These are phyloP conservation scores for Drosophila albomicans DNA, from an alignment of 1,140 invertebrate genomes.

Conservation along the genomic window DNA sequence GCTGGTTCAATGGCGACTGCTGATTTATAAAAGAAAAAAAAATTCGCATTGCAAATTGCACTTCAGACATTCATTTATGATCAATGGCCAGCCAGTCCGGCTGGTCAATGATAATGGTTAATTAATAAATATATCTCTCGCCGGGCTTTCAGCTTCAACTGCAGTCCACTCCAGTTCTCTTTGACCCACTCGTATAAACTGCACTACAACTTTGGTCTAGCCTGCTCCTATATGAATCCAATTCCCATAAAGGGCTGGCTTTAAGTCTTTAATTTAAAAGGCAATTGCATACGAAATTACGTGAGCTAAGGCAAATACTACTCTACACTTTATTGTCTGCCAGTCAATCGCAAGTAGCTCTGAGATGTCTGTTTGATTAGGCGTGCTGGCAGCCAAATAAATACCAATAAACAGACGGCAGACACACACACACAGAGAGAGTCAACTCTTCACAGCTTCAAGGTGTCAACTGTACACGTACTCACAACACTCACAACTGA, in stretches of 20 bases:
- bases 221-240: no score
- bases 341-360: slow-evolving; percentile 42
- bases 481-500: slow-evolving; percentile 62
- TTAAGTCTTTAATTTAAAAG: neutral
- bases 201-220: no score
- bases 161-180: neutral
- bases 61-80: slow-evolving; percentile 78
- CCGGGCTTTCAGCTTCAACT: neutral
- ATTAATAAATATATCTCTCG: slow-evolving; percentile 79
- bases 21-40: slow-evolving; percentile 50
- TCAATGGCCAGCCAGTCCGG: slow-evolving; percentile 41
- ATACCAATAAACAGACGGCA: slow-evolving; percentile 70
- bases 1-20: slow-evolving; percentile 50
- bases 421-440: slow-evolving; percentile 8
- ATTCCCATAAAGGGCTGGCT: neutral
- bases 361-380: slow-evolving; percentile 69
- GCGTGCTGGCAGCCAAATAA: slow-evolving; percentile 75
- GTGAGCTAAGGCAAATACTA: neutral
- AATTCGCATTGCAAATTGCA: slow-evolving; percentile 74
- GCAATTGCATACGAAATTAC: slow-evolving; percentile 50
- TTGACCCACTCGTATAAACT: slow-evolving; percentile 4
- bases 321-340: neutral
- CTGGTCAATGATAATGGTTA: slow-evolving; percentile 74
- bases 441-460: slow-evolving; percentile 53
- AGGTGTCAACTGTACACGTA: slow-evolving; percentile 80